These are phyloP conservation scores for Lytechinus pictus DNA, from an alignment of 35 echinoderm and acorn worm species.

Conservation along the genomic window DNA sequence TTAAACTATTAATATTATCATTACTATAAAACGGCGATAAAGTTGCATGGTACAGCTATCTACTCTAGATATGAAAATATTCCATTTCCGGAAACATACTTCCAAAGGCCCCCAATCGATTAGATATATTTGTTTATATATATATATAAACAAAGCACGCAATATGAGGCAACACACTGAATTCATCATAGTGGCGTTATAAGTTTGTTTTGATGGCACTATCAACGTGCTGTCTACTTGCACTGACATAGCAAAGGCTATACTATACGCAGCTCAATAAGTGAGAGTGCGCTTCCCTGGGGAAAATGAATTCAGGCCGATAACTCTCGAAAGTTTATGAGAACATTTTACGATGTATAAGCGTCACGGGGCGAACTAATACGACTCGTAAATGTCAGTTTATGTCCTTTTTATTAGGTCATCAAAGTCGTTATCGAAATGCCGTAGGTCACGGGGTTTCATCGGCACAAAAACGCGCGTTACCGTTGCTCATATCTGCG, in stretches of 20 bases:
- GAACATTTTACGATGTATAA: not conserved
- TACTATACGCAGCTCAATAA: not conserved
- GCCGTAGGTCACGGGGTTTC: not conserved
- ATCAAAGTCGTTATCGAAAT: not conserved
- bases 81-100: too few relatives aligned
- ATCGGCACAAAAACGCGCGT: not conserved
- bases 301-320: not conserved
- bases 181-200: too few relatives aligned
- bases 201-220: too few relatives aligned
- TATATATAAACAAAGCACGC: too few relatives aligned
- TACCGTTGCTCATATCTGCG: not conserved
- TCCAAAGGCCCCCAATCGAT: too few relatives aligned
- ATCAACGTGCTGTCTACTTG: not conserved
- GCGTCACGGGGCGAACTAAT: not conserved
- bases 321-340: not conserved
- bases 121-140: too few relatives aligned
- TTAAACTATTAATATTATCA: too few relatives aligned
- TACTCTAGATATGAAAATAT: too few relatives aligned
- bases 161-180: too few relatives aligned
- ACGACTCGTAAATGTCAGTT: not conserved
- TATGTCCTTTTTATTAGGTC: not conserved
- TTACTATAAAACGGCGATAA: too few relatives aligned
- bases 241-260: not conserved
- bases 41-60: too few relatives aligned
- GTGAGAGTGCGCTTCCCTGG: not conserved